Conservation (phyloP, 2,113 vertebrate species). For the Colinus virginianus region DNA sequence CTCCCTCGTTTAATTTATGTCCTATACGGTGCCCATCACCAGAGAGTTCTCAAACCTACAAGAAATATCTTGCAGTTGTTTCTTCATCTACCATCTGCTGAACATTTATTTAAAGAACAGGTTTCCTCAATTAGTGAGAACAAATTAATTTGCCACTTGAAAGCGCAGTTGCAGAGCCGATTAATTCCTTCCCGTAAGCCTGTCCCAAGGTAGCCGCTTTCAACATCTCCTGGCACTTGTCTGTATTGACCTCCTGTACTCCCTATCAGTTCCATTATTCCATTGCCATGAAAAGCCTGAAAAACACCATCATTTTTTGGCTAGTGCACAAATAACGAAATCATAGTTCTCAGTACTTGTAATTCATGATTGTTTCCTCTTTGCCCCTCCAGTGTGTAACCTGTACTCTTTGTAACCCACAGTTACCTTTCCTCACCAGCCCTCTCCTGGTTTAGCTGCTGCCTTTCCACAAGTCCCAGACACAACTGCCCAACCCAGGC, state of each 20-base stretch:
- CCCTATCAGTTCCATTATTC: neutral
- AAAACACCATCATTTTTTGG: neutral
- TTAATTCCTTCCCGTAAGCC: neutral
- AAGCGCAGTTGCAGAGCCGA: neutral
- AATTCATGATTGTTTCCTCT: neutral
- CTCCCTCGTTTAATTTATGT: neutral
- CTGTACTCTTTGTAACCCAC: neutral
- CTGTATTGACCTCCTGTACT: neutral
- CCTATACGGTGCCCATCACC: neutral
- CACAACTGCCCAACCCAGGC: neutral
- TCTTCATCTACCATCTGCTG: neutral
- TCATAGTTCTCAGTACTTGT: neutral
- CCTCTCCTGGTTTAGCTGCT: accelerated
- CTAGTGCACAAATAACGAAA: neutral
- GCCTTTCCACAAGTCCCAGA: accelerated
- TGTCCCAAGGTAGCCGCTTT: neutral
- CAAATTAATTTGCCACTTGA: neutral
- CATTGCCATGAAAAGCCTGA: neutral
- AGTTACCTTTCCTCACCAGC: neutral
- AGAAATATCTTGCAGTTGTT: neutral
- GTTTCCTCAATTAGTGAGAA: neutral
- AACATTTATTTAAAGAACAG: neutral
- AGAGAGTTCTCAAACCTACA: neutral
- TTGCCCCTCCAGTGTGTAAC: neutral
- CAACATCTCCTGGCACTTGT: neutral